Evolutionary conservation across 2,113 vertebrate species (phyloP).

Genomic region (Stomatorhinus ivindoensis): DNA sequence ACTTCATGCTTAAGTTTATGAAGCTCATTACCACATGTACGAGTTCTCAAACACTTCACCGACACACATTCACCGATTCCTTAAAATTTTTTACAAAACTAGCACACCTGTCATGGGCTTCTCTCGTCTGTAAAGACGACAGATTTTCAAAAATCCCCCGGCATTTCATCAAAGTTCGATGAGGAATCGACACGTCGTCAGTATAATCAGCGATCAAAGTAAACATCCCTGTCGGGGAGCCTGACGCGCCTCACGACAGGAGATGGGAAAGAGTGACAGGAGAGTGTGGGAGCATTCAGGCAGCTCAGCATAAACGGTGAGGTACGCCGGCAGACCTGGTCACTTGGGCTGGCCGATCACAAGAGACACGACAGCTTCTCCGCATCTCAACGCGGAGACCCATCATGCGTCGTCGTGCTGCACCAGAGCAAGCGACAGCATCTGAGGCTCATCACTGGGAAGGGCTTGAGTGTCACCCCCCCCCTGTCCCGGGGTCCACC

Average conservation of each 20-base stretch:
- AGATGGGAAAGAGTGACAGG: background rate
- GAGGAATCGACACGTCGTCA: background rate
- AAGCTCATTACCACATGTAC: background rate
- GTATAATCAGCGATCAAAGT: background rate
- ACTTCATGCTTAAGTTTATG: background rate
- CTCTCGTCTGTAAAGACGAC: background rate
- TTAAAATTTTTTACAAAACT: background rate
- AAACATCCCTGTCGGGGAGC: background rate
- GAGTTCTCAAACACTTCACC: background rate
- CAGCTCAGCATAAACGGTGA: background rate
- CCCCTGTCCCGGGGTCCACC: background rate
- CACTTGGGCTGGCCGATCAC: background rate
- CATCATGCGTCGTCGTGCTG: background rate
- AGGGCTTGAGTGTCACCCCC: no score
- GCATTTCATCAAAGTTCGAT: background rate
- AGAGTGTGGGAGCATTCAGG: background rate
- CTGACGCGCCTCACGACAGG: no score
- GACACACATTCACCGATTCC: background rate
- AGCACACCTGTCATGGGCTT: background rate
- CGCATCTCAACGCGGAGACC: constrained; percentile 45
- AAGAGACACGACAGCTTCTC: constrained; percentile 46
- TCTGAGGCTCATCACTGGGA: background rate
- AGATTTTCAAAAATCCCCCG: background rate
- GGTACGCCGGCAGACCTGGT: background rate
- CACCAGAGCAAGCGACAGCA: no score